A percentile compares a stretch with the other conserved stretches of the same genome.
These are phyloP conservation scores for Arrhamphus sclerolepis DNA, from an alignment of 2,797 vertebrate genomes.

Conservation along the genomic window DNA sequence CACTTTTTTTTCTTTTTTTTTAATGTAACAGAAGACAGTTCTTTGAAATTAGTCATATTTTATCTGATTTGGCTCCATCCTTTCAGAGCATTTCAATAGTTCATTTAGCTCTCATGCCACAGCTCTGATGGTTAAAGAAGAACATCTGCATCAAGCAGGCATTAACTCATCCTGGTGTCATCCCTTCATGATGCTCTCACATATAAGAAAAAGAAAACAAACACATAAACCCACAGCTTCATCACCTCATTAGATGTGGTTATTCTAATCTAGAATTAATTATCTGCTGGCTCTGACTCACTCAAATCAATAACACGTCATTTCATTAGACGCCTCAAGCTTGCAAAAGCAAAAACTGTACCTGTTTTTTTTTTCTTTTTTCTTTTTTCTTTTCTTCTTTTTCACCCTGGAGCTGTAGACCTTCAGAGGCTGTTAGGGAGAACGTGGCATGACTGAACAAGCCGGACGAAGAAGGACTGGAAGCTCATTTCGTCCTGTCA, in stretches of 20 bases:
- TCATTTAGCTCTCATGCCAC: not conserved
- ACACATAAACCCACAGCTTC: constrained; percentile 10
- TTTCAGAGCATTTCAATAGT: not conserved
- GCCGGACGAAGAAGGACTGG: constrained; percentile 44
- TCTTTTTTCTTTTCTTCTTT: constrained; percentile 1
- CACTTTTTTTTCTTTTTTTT: not conserved
- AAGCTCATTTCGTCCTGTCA: constrained; percentile 44
- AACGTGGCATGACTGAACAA: constrained; percentile 67
- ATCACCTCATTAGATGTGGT: constrained; percentile 23
- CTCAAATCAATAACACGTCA: constrained; percentile 21
- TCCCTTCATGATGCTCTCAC: not conserved
- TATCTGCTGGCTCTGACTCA: constrained; percentile 3
- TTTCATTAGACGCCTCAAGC: constrained; percentile 2
- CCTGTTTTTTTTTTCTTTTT: not conserved
- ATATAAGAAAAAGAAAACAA: constrained; percentile 1
- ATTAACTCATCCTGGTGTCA: constrained; percentile 21
- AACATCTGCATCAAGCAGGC: constrained; percentile 16
- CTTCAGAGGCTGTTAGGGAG: constrained; percentile 42
- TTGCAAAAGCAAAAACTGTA: not conserved
- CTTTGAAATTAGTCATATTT: constrained; percentile 1
- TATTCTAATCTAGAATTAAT: constrained; percentile 26
- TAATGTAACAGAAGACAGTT: not conserved
- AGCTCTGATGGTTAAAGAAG: constrained; percentile 10
- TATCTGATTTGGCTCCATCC: constrained; percentile 17
- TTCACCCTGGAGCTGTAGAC: constrained; percentile 22